These are phyloP conservation scores for Pterobdella sp. DNA, from an alignment of 2,888 invertebrate species.

Conservation along the genomic window DNA sequence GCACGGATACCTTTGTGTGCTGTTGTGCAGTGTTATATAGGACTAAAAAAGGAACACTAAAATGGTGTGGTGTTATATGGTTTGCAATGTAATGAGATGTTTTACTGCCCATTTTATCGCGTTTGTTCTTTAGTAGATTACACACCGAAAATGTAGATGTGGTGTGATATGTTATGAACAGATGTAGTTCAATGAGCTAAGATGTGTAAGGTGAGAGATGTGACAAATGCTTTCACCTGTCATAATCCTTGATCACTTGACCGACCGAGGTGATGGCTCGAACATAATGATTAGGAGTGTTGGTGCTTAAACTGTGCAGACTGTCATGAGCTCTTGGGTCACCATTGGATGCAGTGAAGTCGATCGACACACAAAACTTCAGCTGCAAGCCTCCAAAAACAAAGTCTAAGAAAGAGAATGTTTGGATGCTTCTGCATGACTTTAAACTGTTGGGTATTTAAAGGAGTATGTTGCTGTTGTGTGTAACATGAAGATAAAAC, in stretches of 20 bases:
- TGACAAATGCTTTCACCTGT: slow-evolving; percentile 45
- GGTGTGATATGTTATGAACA: too few relatives aligned
- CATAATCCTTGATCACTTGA: slow-evolving; percentile 48
- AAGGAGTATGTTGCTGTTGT: slow-evolving; percentile 1
- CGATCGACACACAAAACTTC: slow-evolving; percentile 49
- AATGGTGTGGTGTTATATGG: too few relatives aligned
- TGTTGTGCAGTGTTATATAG: slow-evolving; percentile 33
- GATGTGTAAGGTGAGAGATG: too few relatives aligned
- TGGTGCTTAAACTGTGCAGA: slow-evolving; percentile 47
- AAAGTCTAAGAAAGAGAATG: slow-evolving; percentile 46
- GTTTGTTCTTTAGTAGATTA: too few relatives aligned
- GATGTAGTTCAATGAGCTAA: too few relatives aligned
- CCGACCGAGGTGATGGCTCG: slow-evolving; percentile 48
- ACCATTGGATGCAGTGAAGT: slow-evolving; percentile 51
- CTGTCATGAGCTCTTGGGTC: slow-evolving; percentile 43
- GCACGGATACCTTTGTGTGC: slow-evolving; percentile 49
- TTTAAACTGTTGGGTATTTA: slow-evolving; percentile 3
- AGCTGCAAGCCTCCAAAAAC: slow-evolving; percentile 50
- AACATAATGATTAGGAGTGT: slow-evolving; percentile 47
- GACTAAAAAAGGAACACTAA: background rate
- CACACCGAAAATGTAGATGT: too few relatives aligned
- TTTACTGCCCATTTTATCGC: too few relatives aligned
- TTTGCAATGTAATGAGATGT: too few relatives aligned
- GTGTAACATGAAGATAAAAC: background rate
- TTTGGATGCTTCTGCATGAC: background rate